Evolutionary conservation across 2,888 invertebrate species (phyloP).

Genomic region (Tinea semifulvella): DNA sequence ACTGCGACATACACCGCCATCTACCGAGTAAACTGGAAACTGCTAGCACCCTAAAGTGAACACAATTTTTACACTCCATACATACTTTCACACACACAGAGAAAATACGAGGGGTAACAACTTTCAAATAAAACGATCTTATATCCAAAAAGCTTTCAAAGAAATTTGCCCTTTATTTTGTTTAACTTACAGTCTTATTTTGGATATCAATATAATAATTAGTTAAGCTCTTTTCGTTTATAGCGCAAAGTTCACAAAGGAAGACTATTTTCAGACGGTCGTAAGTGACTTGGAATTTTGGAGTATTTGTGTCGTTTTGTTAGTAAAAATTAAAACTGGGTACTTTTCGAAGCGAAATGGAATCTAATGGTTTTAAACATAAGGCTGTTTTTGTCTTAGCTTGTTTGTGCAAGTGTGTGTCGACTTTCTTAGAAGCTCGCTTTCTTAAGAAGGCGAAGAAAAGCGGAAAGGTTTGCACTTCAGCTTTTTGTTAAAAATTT

Average conservation of each 20-base stretch:
- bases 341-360: too few species aligned
- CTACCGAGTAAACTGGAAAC: slow-evolving; percentile 32
- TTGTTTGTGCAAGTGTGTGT: slow-evolving; percentile 21
- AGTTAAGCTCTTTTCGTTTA: slow-evolving; percentile 25
- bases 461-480: slow-evolving; percentile 59
- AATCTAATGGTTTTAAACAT: neutral
- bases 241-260: neutral
- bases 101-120: slow-evolving; percentile 29
- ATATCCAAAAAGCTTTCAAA: neutral
- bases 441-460: slow-evolving; percentile 64
- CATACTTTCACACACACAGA: slow-evolving; percentile 37
- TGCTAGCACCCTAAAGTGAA: slow-evolving; percentile 37
- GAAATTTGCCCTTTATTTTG: neutral
- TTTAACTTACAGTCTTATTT: neutral
- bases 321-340: too few species aligned
- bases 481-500: slow-evolving; percentile 56
- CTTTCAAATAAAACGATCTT: neutral
- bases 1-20: slow-evolving; percentile 37
- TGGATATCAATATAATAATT: neutral
- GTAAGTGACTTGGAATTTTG: slow-evolving; percentile 19
- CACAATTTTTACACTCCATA: slow-evolving; percentile 35
- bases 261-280: slow-evolving; percentile 20
- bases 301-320: slow-evolving; percentile 4
- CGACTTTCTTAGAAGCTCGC: slow-evolving; percentile 52
- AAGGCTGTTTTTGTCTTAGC: neutral